These are phyloP conservation scores for Galbula dea DNA, from an alignment of 2,113 vertebrate species.

Conservation along the genomic window DNA sequence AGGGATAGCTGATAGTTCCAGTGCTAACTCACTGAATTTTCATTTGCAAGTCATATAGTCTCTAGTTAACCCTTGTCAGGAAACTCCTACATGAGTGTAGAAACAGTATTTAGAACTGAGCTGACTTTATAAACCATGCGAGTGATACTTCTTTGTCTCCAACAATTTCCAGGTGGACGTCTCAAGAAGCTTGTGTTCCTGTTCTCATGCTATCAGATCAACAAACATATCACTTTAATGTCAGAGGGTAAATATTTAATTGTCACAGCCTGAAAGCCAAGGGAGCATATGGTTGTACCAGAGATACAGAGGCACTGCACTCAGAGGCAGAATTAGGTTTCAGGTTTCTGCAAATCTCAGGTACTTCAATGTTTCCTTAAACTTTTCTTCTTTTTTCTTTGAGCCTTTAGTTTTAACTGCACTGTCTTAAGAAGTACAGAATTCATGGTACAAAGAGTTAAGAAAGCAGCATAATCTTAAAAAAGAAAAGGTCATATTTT, in stretches of 20 bases:
- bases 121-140: not conserved
- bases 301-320: not conserved
- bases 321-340: not conserved
- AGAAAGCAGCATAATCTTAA: not conserved
- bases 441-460: not conserved
- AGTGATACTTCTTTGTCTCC: not conserved
- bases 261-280: not conserved
- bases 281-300: not conserved
- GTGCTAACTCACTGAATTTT: not conserved
- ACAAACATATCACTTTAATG: not conserved
- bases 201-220: not conserved
- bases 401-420: not conserved
- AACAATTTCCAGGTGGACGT: not conserved
- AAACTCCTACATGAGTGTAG: not conserved
- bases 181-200: not conserved
- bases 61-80: not conserved
- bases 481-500: conserved; percentile 42
- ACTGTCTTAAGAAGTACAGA: not conserved
- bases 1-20: not conserved
- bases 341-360: not conserved
- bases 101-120: not conserved
- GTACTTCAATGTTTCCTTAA: not conserved
- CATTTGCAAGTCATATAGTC: not conserved
- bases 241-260: not conserved
- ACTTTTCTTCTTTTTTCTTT: not conserved